Evolutionary conservation across 2,113 vertebrate genomes (phyloP), one percentile per base, ranked within the genome.

Genomic region (Elanus axillaris): DNA sequence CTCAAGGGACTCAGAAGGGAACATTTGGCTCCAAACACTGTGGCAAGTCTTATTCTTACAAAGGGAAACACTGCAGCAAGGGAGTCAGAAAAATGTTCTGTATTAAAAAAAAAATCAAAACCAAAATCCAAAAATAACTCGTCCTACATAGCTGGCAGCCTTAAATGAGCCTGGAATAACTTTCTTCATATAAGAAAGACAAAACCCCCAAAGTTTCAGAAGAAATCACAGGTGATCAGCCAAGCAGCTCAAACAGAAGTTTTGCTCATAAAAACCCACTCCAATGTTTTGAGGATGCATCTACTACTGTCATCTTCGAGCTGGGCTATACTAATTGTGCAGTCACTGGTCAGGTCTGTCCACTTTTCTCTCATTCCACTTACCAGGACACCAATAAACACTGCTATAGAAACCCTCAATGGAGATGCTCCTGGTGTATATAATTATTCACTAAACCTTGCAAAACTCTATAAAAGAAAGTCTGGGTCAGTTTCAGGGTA

Each of bases 111-210:
- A 84, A 69, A 29, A 8, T 0, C 25, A 92, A 96, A 92, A 13
- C 71, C 38, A 29, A 93, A 91, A 64, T 59, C 69, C 91, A 38
- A 91, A 96, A 97, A 97, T 96, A 97, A 76, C 94, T 92, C 73
- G 94, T 87, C 94, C 97, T 95, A 95, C 93, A 96, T 95, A 94
- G 83, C 80, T 21, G 25, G 56, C 43, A 94, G 72, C 64, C 56
- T 84, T 85, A 81, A 84, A 72, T 31, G 45, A 86, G 73, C 58
- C 66, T 75, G 42, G 74, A 91, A 94, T 82, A 94, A 87, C 80
- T 87, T 94, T 56, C 64, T 64, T 84, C 66, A 68, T 0, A 0
- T 38, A 79, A 67, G 31, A 91, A 7, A 91, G 45, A 78, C 43
- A 87, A 52, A 76, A 71, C 5, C 29, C 25, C 43, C 10, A 10